Conservation (phyloP, 2,797 vertebrate species). For the Gephyroberyx darwinii region DNA sequence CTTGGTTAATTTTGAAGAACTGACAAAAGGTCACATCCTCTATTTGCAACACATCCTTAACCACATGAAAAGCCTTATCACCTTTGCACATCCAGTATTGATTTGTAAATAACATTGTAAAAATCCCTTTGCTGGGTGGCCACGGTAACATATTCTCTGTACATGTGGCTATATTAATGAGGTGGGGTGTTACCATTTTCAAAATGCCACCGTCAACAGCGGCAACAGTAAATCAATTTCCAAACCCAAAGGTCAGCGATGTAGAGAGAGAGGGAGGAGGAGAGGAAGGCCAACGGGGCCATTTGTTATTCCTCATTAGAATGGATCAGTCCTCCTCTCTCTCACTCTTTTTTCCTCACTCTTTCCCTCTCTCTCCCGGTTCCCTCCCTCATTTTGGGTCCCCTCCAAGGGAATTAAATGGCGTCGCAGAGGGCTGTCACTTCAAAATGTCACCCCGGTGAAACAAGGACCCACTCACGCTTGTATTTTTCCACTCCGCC, state of each 20-base stretch:
- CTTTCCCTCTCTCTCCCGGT: constrained; percentile 10
- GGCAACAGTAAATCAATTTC: constrained; percentile 86
- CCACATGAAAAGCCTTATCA: constrained; percentile 55
- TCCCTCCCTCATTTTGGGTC: constrained; percentile 55
- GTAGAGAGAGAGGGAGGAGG: constrained; percentile 70
- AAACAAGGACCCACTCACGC: constrained; percentile 73
- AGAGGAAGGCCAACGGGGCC: constrained; percentile 68
- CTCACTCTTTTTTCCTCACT: constrained; percentile 30
- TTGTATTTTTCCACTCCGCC: constrained; percentile 57
- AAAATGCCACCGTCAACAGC: constrained; percentile 85
- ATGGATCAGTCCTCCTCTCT: constrained; percentile 73
- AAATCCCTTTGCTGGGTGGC: constrained; percentile 59
- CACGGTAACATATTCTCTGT: constrained; percentile 71
- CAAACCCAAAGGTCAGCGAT: constrained; percentile 84
- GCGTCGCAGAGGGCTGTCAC: constrained; percentile 71
- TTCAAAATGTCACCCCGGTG: constrained; percentile 76
- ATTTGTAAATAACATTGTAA: constrained; percentile 71
- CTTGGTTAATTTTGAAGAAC: constrained; percentile 38
- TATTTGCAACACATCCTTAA: constrained; percentile 49
- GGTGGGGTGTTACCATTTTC: constrained; percentile 82
- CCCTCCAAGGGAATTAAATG: constrained; percentile 70
- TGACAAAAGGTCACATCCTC: constrained; percentile 48
- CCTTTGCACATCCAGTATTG: constrained; percentile 56
- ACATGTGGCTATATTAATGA: constrained; percentile 83
- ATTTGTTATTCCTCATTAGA: constrained; percentile 84